Conservation (phyloP, 2,888 invertebrate genomes). For the Meloe dianella region DNA sequence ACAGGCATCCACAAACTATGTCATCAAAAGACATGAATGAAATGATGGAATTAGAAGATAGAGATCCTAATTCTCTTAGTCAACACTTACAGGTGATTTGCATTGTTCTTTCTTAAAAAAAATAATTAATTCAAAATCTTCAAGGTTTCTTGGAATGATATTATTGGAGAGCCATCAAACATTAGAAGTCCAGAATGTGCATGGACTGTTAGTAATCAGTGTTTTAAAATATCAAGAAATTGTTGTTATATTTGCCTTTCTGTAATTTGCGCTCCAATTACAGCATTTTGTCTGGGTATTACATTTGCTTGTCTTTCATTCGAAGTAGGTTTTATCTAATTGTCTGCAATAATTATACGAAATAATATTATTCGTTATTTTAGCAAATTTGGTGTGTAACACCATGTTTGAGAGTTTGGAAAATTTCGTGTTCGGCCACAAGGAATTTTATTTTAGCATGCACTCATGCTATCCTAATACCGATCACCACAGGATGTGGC, state of each 20-base stretch:
- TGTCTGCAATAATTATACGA: not conserved
- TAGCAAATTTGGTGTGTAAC: conserved; percentile 79
- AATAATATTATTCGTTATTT: conserved; percentile 47
- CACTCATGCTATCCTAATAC: conserved; percentile 68
- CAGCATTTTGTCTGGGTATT: conserved; percentile 70
- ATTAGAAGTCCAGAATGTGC: conserved; percentile 74
- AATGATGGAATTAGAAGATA: conserved; percentile 66
- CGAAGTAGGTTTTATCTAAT: conserved; percentile 60
- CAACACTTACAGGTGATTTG: conserved; percentile 70
- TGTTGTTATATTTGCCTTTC: conserved; percentile 74
- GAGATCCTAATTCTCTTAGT: conserved; percentile 75
- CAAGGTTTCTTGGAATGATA: conserved; percentile 74
- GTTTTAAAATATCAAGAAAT: conserved; percentile 70
- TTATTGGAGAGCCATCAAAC: conserved; percentile 74
- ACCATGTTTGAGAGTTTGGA: conserved; percentile 70
- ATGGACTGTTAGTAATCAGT: conserved; percentile 70
- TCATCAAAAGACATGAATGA: conserved; percentile 59
- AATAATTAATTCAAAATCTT: conserved; percentile 18
- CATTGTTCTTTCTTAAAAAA: conserved; percentile 22
- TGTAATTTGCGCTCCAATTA: conserved; percentile 70
- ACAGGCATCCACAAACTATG: conserved; percentile 30
- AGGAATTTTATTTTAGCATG: conserved; percentile 65
- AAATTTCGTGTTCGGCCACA: conserved; percentile 70
- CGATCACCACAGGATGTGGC: conserved; percentile 68
- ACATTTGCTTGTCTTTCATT: conserved; percentile 75